These are phyloP conservation scores for Tokudaia muenninki DNA, from an alignment of 2,797 vertebrate species.

Conservation along the genomic window DNA sequence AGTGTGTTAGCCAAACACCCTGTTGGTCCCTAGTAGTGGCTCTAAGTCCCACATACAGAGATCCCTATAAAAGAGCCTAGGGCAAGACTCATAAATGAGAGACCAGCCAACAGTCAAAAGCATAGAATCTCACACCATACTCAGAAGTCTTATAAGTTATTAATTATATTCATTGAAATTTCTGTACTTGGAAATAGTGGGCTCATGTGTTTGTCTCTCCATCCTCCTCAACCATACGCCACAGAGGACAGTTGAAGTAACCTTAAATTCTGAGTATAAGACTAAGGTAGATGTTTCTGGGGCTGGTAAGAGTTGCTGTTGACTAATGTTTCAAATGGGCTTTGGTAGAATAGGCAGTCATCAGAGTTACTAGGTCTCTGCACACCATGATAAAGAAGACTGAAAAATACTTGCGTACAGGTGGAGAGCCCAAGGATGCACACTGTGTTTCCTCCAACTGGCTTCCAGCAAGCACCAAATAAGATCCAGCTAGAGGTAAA, in stretches of 20 bases:
- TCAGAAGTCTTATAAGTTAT: background rate
- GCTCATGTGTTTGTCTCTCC: background rate
- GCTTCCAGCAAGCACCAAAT: conserved; percentile 94
- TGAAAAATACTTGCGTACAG: conserved; percentile 91
- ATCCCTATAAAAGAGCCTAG: background rate
- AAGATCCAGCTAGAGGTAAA: conserved; percentile 92
- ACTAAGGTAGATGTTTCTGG: background rate
- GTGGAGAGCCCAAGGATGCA: conserved; percentile 89
- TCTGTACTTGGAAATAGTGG: background rate
- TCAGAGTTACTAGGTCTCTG: background rate
- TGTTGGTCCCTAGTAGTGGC: background rate
- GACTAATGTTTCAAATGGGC: background rate
- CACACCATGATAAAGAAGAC: background rate
- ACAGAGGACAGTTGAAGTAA: background rate
- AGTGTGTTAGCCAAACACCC: background rate
- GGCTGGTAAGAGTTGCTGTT: background rate
- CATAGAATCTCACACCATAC: background rate
- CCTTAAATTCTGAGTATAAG: background rate
- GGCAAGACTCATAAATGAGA: background rate
- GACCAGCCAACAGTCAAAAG: background rate
- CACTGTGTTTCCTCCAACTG: conserved; percentile 92
- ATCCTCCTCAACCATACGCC: background rate
- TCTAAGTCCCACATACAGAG: background rate
- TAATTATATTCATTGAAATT: background rate
- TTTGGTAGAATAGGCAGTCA: background rate